phyloP scores from a whole-genome alignment of 2,113 vertebrate genomes.

The Ariopsis seemanni region DNA sequence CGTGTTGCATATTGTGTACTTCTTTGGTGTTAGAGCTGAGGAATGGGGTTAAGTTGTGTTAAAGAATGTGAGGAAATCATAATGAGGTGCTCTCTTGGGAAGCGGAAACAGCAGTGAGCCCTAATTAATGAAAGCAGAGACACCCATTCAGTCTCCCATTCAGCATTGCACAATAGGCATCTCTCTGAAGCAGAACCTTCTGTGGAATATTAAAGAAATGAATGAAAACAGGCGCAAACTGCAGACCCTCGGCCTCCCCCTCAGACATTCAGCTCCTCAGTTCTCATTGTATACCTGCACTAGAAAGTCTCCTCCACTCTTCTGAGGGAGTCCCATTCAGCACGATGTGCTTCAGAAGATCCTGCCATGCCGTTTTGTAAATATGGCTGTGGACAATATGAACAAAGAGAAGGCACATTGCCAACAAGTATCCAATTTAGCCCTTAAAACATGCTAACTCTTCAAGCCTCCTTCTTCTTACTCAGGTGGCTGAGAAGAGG shows the following conservation, averaged over 20 bases:
- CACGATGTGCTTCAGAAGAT: conserved; percentile 59
- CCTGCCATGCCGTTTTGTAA: conserved; percentile 72
- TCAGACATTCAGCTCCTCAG: conserved; percentile 55
- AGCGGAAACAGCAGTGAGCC: conserved; percentile 78
- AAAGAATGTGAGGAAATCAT: conserved; percentile 75
- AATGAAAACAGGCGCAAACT: conserved; percentile 64
- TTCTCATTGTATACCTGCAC: conserved; percentile 65
- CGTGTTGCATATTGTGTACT: conserved; percentile 23
- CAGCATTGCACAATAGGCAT: conserved; percentile 79
- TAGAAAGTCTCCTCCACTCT: conserved; percentile 63
- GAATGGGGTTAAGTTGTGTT: conserved; percentile 68
- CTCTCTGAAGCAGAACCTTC: conserved; percentile 83
- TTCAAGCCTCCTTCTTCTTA: conserved; percentile 55
- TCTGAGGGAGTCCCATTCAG: conserved; percentile 59
- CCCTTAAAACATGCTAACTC: conserved; percentile 63
- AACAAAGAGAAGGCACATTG: conserved; percentile 64
- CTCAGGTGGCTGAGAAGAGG: conserved; percentile 55
- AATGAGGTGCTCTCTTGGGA: conserved; percentile 74
- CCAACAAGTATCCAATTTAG: conserved; percentile 61
- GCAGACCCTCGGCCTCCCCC: conserved; percentile 55
- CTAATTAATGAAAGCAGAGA: conserved; percentile 84
- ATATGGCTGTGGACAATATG: conserved; percentile 63
- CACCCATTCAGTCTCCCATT: conserved; percentile 81
- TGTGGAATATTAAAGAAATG: conserved; percentile 74
- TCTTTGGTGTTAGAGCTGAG: conserved; percentile 69